Percentiles rank a stretch among this genome's conserved stretches.
phyloP scores from a whole-genome alignment of 1,140 invertebrate species.

The Pararge aegeria region DNA sequence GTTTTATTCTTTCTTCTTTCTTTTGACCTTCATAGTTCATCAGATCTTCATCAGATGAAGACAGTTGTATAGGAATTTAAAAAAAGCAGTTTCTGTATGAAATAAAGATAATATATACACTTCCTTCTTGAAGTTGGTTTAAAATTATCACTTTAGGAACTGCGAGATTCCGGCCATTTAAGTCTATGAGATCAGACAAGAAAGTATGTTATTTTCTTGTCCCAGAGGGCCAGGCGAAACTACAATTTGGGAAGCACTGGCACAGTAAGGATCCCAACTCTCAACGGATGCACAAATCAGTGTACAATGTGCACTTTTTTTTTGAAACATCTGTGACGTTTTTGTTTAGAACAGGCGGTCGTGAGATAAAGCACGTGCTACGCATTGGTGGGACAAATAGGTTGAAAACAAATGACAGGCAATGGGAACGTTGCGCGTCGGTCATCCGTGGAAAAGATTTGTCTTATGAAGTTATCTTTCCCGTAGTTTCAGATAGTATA shows the following conservation, averaged over 20 bases:
- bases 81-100: too few relatives aligned
- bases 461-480: background rate
- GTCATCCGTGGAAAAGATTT: background rate
- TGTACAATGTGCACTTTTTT: conserved; percentile 44
- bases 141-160: too few relatives aligned
- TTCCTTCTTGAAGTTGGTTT: too few relatives aligned
- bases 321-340: conserved; percentile 52
- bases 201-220: too few relatives aligned
- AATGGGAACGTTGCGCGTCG: conserved; percentile 3
- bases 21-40: too few relatives aligned
- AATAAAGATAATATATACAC: too few relatives aligned
- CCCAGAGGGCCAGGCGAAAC: too few relatives aligned
- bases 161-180: too few relatives aligned
- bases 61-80: too few relatives aligned
- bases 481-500: background rate
- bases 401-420: background rate
- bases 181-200: too few relatives aligned
- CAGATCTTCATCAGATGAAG: too few relatives aligned
- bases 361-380: conserved; percentile 51
- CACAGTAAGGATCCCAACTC: conserved; percentile 42
- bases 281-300: conserved; percentile 34
- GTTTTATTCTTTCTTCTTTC: too few relatives aligned
- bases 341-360: conserved; percentile 40
- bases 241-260: background rate
- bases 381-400: conserved; percentile 4